Percentiles rank a stretch among this genome's conserved stretches.
These are phyloP conservation scores for Cataglyphis albicans DNA, from an alignment of 2,888 invertebrate genomes.

Conservation along the genomic window DNA sequence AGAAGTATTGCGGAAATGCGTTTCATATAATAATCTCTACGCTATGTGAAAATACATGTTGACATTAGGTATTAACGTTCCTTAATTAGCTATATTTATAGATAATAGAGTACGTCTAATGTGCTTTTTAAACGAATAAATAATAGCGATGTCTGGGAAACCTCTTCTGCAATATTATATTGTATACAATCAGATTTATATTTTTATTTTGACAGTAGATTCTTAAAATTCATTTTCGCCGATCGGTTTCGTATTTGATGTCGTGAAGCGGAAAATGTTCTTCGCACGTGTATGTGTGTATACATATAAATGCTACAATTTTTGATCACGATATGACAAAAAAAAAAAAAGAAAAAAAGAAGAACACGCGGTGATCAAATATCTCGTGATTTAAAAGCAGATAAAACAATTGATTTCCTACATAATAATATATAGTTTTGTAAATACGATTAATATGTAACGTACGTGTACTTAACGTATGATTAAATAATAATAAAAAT, in stretches of 20 bases:
- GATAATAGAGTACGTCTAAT: not conserved
- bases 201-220: constrained; percentile 38
- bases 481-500: not conserved
- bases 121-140: not conserved
- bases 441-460: not conserved
- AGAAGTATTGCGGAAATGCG: not conserved
- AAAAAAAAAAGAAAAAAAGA: not conserved
- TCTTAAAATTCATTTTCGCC: constrained; percentile 54
- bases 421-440: not conserved
- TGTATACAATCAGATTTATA: constrained; percentile 30
- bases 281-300: not conserved
- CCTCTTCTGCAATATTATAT: not conserved
- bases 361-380: constrained; percentile 24
- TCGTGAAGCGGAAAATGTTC: constrained; percentile 19
- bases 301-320: constrained; percentile 30
- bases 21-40: not conserved
- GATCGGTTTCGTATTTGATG: constrained; percentile 46
- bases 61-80: not conserved
- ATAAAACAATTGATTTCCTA: constrained; percentile 16
- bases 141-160: constrained; percentile 2
- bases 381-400: constrained; percentile 8
- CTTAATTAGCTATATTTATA: constrained; percentile 10
- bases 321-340: constrained; percentile 7
- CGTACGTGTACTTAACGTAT: not conserved
- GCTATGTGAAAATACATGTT: not conserved